phyloP scores from a whole-genome alignment of 2,797 vertebrate species.

The Pampus argenteus region DNA sequence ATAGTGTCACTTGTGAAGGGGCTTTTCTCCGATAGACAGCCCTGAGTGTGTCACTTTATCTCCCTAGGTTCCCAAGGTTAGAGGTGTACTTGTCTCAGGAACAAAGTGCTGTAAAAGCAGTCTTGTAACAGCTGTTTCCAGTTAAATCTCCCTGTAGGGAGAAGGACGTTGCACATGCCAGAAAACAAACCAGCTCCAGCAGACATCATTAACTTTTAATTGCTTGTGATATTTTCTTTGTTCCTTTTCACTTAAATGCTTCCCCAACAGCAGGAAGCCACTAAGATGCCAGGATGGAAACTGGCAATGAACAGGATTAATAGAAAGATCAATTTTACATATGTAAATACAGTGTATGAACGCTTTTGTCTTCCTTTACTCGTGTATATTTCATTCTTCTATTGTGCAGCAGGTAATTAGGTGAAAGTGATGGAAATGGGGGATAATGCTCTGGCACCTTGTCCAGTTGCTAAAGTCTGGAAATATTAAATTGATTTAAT shows the following conservation, averaged over 20 bases:
- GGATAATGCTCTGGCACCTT: neutral
- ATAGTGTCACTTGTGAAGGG: neutral
- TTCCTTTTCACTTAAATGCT: conserved; percentile 20
- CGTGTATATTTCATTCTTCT: neutral
- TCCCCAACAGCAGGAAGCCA: neutral
- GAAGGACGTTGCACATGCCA: conserved; percentile 33
- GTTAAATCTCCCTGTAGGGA: conserved; percentile 54
- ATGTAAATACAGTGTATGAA: neutral
- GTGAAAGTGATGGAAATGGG: neutral
- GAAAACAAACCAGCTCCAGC: conserved; percentile 51
- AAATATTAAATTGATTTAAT: neutral
- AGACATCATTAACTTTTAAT: conserved; percentile 40
- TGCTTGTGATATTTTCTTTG: conserved; percentile 48
- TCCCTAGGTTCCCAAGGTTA: neutral
- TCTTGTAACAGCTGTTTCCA: conserved; percentile 50
- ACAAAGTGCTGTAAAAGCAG: neutral
- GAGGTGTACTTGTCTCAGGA: neutral
- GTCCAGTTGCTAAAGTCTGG: neutral
- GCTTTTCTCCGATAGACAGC: neutral
- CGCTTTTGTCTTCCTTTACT: conserved; percentile 4
- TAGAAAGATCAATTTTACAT: neutral
- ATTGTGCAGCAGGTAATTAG: neutral
- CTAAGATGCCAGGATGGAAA: conserved; percentile 16
- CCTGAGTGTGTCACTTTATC: neutral
- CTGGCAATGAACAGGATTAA: neutral